These are phyloP conservation scores for Sorex fumeus DNA, from an alignment of 2,113 vertebrate species.

Conservation along the genomic window DNA sequence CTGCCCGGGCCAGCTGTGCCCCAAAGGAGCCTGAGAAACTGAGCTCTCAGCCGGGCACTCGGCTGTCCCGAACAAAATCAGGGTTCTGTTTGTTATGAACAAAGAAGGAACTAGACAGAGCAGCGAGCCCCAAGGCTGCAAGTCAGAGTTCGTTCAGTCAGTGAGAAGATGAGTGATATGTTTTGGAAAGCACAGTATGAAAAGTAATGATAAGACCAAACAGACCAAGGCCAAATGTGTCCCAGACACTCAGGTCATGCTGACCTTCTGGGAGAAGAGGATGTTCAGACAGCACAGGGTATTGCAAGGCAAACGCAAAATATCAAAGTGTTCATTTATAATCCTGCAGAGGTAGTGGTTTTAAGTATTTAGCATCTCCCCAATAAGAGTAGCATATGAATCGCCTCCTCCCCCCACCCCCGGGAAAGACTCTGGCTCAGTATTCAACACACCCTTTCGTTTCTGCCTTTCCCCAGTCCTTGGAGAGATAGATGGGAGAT, in stretches of 20 bases:
- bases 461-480: not conserved
- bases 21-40: not conserved
- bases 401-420: not conserved
- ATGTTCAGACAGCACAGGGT: conserved; percentile 60
- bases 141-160: not conserved
- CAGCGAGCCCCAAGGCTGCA: not conserved
- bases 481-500: not conserved
- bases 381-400: not conserved
- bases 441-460: rapidly evolving
- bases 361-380: not conserved
- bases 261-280: conserved; percentile 73
- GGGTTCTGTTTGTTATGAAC: not conserved
- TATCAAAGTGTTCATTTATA: not conserved
- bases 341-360: conserved; percentile 11
- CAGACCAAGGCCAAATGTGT: conserved; percentile 57
- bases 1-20: not conserved
- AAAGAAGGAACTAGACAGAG: not conserved
- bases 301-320: not conserved
- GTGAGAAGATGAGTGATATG: not conserved
- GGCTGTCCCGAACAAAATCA: not conserved
- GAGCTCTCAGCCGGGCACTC: not conserved
- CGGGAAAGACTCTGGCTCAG: rapidly evolving
- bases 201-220: conserved; percentile 56
- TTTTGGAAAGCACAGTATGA: conserved; percentile 64
- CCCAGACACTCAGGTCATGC: conserved; percentile 72